Evolutionary conservation across 2,113 vertebrate species (phyloP), one percentile per base, ranked within the genome.

Genomic region (Gasterosteus nipponicus): DNA sequence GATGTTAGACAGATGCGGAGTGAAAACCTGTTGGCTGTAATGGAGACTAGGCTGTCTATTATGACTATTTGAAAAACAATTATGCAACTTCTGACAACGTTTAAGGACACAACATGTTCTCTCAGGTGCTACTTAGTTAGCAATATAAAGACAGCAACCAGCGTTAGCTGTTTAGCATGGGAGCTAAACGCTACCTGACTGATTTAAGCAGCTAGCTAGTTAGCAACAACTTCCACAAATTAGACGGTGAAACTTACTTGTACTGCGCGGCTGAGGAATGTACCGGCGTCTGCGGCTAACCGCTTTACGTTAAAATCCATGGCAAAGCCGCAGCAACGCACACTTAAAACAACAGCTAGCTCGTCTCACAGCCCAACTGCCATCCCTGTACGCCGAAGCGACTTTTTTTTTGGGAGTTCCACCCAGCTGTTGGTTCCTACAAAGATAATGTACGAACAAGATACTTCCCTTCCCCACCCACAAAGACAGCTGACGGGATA

Each of bases 251-350:
- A 69, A 90, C 89, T 86, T 93, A 98, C 97, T 96, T 98, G 97
- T 22, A 98, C 97, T 0, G 97, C 97, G 2, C 97, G 96, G 79
- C 95, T 98, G 57, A 98, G 91, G 82, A 98, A 98, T n/a, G 97
- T 97, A 58, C 97, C 96, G 31, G 97, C 97, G 82, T 97, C 97
- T 3, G 97, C 96, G 54, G 96, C 97, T n/a, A 98, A 81, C 75
- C 97, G 96, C 88, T 98, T 98, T 9, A 98, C 96, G 31, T 96
- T 97, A 89, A 98, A 98, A 75, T 98, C 97, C 97, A 98, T 98
- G 86, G 16, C 84, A 31, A 56, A 8, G 89, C 88, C 80, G 88
- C 26, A 19, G 19, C 15, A 51, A 59, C 19, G 14, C 38, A 44
- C 56, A 38, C 65, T 38, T 49, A 7, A 63, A 1, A 31, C 35